A percentile compares a stretch with the other conserved stretches of the same genome.
phyloP scores from a whole-genome alignment of 1,140 invertebrate genomes.

The Drosophila bocqueti region DNA sequence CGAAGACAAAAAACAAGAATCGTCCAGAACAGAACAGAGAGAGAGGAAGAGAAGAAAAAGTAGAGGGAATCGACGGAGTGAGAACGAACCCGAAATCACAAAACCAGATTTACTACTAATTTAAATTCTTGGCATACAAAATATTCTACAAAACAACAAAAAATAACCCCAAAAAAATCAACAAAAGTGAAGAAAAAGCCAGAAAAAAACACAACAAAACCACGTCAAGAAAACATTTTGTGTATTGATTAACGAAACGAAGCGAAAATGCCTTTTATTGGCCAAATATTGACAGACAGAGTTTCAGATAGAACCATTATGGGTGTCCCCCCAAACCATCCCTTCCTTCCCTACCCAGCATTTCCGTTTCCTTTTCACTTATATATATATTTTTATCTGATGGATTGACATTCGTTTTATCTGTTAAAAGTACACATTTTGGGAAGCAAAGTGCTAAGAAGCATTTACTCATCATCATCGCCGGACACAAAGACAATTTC shows the following conservation, averaged over 20 bases:
- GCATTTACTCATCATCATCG: constrained; percentile 27
- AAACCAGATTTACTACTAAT: constrained; percentile 83
- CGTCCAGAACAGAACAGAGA: constrained; percentile 17
- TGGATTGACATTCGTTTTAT: constrained; percentile 53
- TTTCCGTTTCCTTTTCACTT: constrained; percentile 30
- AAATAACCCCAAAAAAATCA: constrained; percentile 18
- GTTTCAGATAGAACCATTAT: constrained; percentile 20
- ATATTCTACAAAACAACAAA: constrained; percentile 57
- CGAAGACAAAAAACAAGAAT: constrained; percentile 66
- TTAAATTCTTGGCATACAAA: constrained; percentile 83
- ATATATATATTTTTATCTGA: constrained; percentile 22
- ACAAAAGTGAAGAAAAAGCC: constrained; percentile 31
- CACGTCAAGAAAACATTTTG: constrained; percentile 26
- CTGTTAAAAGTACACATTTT: constrained; percentile 20
- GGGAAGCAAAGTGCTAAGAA: constrained; percentile 8
- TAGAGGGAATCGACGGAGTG: constrained; percentile 7
- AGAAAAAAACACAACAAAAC: constrained; percentile 26
- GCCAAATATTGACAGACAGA: constrained; percentile 60
- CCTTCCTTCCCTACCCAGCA: not conserved
- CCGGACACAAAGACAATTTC: constrained; percentile 29
- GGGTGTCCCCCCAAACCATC: not conserved
- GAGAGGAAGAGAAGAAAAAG: constrained; percentile 6
- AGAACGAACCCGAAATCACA: constrained; percentile 73
- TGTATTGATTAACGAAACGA: constrained; percentile 74
- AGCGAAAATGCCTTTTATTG: constrained; percentile 73